Base-by-base conservation (phyloP, 1,140 invertebrate species). In the Drosophila pseudoobscura region DNA sequence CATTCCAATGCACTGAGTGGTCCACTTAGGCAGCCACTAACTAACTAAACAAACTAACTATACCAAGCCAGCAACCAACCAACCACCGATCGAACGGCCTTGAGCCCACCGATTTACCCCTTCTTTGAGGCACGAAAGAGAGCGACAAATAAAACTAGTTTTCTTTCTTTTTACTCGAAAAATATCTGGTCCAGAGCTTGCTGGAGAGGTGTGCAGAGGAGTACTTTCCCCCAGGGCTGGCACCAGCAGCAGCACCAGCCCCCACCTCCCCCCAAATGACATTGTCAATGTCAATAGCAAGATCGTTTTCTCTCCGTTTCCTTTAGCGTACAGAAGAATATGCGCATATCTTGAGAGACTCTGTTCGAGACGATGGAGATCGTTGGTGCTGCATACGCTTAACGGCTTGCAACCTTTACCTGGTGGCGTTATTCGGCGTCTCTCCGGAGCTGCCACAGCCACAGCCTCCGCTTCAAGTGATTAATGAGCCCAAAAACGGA, bases 201-300 rank as follows among this genome's bases (percentile, higher is more conserved):
- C 2, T 9, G 0, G 31, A 31, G 15, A 15, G 1, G 15, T 62
- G 6, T 24, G 7, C 6, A 7, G 29, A 26, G 29, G 45, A 20
- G 29, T 44, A 9, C 13, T 1, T 29, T 24, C 13, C 50, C 57
- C 22, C 6, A 29, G 11, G 35, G 24, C n/a, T n/a, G 11, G 5
- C 24, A 26, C 5, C 24, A 26, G 24, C 24, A 26, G 0, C 24
- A 26, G 24, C 24, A 5, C 24, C 24, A 26, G 24, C 52, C 54
- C 49, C 15, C 5, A 41, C 11, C 61, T 43, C 17, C 26, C 8
- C 31, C 52, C 35, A 22, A 68, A 68, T 69, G 77, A 80, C 82
- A 80, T 87, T 87, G 82, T 78, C 80, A 85, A 85, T 85, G 82
- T 85, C 82, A 85, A 84, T 77, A 77, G 46, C 77, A 85, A 80